Evolutionary conservation across 2,888 invertebrate genomes (phyloP), one percentile per base, ranked within the genome.

Genomic region (Spilosoma lubricipeda): DNA sequence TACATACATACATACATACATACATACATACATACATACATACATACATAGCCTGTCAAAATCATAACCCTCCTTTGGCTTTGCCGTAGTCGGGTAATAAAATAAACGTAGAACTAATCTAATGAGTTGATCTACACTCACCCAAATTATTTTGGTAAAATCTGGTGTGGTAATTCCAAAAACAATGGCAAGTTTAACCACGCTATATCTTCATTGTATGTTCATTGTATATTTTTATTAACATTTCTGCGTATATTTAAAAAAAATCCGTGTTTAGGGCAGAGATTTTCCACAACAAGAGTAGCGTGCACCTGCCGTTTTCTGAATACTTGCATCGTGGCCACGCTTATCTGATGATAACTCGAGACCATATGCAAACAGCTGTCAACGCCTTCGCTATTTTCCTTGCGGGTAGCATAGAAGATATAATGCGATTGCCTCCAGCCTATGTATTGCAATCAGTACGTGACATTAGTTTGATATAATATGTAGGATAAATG

Each of bases 301-400:
- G 84, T 2, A 86, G 86, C 2, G 95, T 93, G 0, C 94, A 94
- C 74, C 80, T 95, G 9, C 90, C 93, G 0, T 76, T 85, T 52
- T 3, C 80, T 1, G 91, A 91, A 76, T 87, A 88, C 45, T 73
- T 94, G 63, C 91, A 93, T 73, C 85, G 84, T 0, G 92, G 90
- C 0, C 90, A 93, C 74, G 87, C 87, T 66, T 79, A 80, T 70
- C 88, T 95, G 66, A 88, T 88, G 20, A 56, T 91, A 15, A 93
- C 91, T 0, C 79, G 76, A 2, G 95, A 95, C 77, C 88, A 86
- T 76, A 93, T 95, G 95, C 95, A 95, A 84, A 95, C 94, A 0
- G 95, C 95, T 0, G 87, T 95, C 0, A 87, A 95, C 45, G 95
- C 95, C 13, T 95, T 95, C 82, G 86, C 90, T 23, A 94, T 95